phyloP scores from a whole-genome alignment of 2,888 invertebrate genomes.

The Drosophila subsilvestris region DNA sequence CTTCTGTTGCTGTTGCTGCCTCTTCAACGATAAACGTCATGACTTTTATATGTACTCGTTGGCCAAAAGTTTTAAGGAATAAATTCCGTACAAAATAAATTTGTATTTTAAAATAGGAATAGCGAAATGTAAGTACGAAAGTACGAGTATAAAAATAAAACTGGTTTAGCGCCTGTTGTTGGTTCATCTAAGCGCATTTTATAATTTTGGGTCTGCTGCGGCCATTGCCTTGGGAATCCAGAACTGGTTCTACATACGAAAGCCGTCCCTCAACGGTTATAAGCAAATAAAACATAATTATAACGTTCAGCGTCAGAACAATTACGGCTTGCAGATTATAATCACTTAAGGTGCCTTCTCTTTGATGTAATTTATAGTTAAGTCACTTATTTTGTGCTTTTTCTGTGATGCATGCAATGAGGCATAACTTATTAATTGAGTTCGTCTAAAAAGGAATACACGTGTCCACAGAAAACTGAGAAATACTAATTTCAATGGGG shows the following conservation, averaged over 20 bases:
- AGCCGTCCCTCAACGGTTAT: constrained; percentile 16
- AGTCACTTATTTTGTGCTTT: constrained; percentile 2
- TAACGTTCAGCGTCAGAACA: constrained; percentile 39
- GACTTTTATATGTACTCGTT: too few relatives aligned
- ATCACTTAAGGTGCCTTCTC: constrained; percentile 42
- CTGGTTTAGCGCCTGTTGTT: constrained; percentile 18
- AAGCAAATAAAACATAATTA: constrained; percentile 30
- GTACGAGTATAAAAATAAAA: constrained; percentile 11
- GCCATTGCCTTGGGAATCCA: constrained; percentile 49
- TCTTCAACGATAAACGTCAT: constrained; percentile 57
- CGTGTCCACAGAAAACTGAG: background rate
- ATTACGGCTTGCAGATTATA: constrained; percentile 39
- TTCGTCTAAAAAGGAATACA: background rate
- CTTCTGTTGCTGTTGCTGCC: constrained; percentile 14
- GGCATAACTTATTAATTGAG: constrained; percentile 5
- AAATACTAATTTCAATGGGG: constrained; percentile 6
- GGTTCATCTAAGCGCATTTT: constrained; percentile 31
- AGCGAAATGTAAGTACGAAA: constrained; percentile 21
- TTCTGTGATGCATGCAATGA: constrained; percentile 1
- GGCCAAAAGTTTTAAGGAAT: constrained; percentile 14
- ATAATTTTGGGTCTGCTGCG: constrained; percentile 36
- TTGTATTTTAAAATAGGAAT: constrained; percentile 1
- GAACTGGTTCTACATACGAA: constrained; percentile 37
- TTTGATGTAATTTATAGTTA: constrained; percentile 28
- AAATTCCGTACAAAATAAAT: background rate